Evolutionary conservation across 2,113 vertebrate species (phyloP).

Genomic region (Cygnus buccinator): DNA sequence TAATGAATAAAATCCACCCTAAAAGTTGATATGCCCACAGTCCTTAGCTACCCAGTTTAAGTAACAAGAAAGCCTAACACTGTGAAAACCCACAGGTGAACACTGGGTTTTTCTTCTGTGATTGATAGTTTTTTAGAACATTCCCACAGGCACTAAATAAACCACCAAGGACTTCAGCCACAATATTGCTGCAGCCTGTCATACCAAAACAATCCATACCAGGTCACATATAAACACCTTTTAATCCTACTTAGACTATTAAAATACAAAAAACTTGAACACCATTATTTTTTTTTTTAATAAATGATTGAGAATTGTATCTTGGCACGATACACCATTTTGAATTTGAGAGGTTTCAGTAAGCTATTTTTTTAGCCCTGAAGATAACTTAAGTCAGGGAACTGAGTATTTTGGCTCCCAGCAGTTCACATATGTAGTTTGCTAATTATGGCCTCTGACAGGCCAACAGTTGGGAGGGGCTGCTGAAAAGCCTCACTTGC

Average conservation of each 20-base stretch:
- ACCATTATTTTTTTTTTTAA: not conserved
- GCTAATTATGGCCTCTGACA: not conserved
- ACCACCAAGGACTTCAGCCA: not conserved
- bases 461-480: not conserved
- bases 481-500: not conserved
- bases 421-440: not conserved
- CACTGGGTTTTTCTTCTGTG: rapidly evolving
- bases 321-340: not conserved
- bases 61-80: not conserved
- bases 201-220: not conserved
- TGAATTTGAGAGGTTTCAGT: not conserved
- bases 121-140: not conserved
- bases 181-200: not conserved
- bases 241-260: not conserved
- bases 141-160: not conserved
- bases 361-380: not conserved
- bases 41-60: not conserved
- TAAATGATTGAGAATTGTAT: not conserved
- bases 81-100: not conserved
- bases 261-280: not conserved
- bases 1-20: not conserved
- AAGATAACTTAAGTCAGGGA: not conserved
- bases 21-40: not conserved
- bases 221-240: not conserved
- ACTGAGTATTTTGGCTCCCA: not conserved